A percentile compares a stretch with the other conserved stretches of the same genome.
phyloP scores from a whole-genome alignment of 2,797 vertebrate species.

The Avahi laniger region DNA sequence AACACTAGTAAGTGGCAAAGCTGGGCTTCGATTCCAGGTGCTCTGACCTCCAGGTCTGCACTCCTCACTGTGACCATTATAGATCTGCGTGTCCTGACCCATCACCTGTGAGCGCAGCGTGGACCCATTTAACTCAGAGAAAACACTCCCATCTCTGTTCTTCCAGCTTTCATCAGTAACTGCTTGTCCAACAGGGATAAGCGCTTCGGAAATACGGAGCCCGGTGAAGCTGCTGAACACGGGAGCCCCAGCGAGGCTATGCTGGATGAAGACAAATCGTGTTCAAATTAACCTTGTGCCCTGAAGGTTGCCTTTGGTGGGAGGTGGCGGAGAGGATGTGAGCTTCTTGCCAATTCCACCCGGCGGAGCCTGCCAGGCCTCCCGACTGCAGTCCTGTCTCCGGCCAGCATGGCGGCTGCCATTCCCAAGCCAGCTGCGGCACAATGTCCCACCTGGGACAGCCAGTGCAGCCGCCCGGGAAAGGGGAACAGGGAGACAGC shows the following conservation, averaged over 20 bases:
- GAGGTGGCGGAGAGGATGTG: not conserved
- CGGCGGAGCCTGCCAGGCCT: slow-evolving; percentile 15
- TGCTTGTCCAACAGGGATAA: not conserved
- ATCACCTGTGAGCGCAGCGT: rapidly evolving
- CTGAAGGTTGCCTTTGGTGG: slow-evolving; percentile 52
- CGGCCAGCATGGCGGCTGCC: not conserved
- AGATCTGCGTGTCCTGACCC: not conserved
- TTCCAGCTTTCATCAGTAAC: not conserved
- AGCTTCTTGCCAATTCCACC: not conserved
- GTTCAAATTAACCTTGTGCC: slow-evolving; percentile 43
- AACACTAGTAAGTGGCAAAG: not conserved
- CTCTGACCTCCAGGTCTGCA: not conserved
- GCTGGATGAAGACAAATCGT: not conserved
- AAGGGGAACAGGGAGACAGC: not conserved
- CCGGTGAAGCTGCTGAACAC: not conserved
- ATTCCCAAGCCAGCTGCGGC: not conserved
- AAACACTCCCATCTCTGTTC: not conserved
- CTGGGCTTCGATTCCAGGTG: not conserved
- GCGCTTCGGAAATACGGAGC: not conserved
- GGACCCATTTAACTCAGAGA: not conserved
- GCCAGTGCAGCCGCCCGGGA: not conserved
- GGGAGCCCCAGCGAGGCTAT: not conserved
- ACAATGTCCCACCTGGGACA: not conserved
- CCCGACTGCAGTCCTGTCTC: rapidly evolving
- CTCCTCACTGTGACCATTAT: rapidly evolving